Base-by-base conservation (phyloP, 2,888 invertebrate species). In the Drosophila nigricruria region DNA sequence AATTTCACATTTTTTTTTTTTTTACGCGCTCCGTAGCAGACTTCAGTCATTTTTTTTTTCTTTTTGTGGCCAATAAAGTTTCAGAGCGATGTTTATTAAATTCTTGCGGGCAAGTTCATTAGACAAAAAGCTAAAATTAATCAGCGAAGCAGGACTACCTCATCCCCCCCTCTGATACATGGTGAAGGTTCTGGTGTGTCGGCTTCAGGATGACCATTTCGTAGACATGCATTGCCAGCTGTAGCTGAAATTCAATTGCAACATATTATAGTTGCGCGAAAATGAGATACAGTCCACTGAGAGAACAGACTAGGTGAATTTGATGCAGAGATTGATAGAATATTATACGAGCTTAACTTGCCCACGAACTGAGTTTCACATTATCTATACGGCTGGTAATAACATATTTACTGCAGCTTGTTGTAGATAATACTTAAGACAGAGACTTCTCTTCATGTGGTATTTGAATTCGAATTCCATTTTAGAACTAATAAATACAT, bases 111-210 rank as follows among this genome's bases (percentile, higher is more conserved):
- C 81, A 75, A 85, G 84, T 87, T 85, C 89, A 85, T 89, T 85
- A 85, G 88, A 79, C 81, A 87, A 87, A 86, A 78, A 87, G 87
- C 84, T 69, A 36, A 83, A 87, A 89, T 89, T 89, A 84, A 89
- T 84, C 89, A 84, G 52, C 57, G 20, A 5, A 36, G 10, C 61
- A 56, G 47, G 4, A 34, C 34, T 16, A 25, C 27, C 49, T 42
- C 25, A 10, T 12, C n/a, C 10, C 56, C 14, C 14, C 20, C 23
- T n/a, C n/a, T n/a, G n/a, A 12, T 23, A 16, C 34, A 4, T 10
- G 14, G 8, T 18, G 56, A 27, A 32, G 25, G 25, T 40, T 62
- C 12, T 34, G 45, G n/a, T 47, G 34, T 2, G 45, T 62, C 40
- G 68, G 38, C 36, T 82, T 45, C 50, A 82, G 38, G 79, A 79